phyloP scores from a whole-genome alignment of 2,797 vertebrate species.

The Ptychobarbus kaznakovi region DNA sequence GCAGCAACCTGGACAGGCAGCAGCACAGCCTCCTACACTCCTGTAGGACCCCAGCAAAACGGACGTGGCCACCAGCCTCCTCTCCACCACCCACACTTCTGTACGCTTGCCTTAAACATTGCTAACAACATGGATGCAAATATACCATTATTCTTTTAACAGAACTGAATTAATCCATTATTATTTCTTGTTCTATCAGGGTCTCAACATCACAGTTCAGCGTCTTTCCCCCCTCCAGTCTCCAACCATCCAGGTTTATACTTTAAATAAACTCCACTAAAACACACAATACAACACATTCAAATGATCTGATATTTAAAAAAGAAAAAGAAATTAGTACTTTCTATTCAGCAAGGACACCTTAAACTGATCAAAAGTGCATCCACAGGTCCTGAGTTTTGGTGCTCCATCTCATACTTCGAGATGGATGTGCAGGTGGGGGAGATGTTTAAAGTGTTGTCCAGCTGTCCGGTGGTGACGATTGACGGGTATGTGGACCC shows the following conservation, averaged over 20 bases:
- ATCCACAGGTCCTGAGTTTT: conserved; percentile 80
- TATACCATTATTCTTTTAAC: conserved; percentile 13
- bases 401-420: conserved; percentile 83
- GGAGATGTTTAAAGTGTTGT: conserved; percentile 82
- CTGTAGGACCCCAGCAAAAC: conserved; percentile 66
- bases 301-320: not conserved
- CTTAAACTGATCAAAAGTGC: not conserved
- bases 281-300: not conserved
- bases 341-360: not conserved
- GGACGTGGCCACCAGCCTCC: conserved; percentile 67
- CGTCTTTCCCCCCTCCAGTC: conserved; percentile 76
- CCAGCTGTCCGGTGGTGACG: conserved; percentile 80
- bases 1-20: conserved; percentile 68
- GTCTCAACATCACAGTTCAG: conserved; percentile 78
- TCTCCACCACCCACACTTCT: conserved; percentile 72
- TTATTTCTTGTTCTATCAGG: conserved; percentile 65
- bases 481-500: conserved; percentile 83
- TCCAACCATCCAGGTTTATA: conserved; percentile 80
- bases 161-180: not conserved
- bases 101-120: conserved; percentile 60
- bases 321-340: too few species aligned
- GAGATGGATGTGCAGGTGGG: conserved; percentile 84
- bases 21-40: conserved; percentile 65
- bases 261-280: not conserved
- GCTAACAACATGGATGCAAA: not conserved